phyloP scores from a whole-genome alignment of 2,113 vertebrate genomes.

The Telmatochromis brichardi region DNA sequence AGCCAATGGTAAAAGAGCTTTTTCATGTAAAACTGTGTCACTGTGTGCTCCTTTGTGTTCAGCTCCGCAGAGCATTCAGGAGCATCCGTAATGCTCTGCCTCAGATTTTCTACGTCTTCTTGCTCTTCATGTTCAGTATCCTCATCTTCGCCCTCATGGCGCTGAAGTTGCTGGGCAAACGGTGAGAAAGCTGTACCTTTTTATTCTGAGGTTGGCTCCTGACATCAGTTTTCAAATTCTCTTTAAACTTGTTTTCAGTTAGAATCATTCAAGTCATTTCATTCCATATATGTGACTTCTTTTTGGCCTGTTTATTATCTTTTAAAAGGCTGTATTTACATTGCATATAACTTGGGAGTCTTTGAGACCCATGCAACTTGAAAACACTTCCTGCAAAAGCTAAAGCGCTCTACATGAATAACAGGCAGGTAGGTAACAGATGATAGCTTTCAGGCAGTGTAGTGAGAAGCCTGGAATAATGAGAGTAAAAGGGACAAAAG shows the following conservation, averaged over 20 bases:
- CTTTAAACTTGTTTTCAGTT: neutral
- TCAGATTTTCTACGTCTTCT: slow-evolving; percentile 84
- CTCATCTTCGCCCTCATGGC: slow-evolving; percentile 93
- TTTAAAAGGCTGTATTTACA: neutral
- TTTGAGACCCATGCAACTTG: neutral
- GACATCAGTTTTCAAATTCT: neutral
- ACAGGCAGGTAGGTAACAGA: neutral
- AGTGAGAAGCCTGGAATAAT: neutral
- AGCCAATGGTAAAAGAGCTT: neutral
- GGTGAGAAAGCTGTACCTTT: slow-evolving; percentile 56
- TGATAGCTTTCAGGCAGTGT: neutral
- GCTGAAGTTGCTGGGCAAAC: slow-evolving; percentile 84
- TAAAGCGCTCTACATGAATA: neutral
- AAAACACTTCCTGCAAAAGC: neutral
- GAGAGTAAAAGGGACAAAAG: neutral
- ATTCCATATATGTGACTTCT: neutral
- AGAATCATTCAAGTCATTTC: neutral
- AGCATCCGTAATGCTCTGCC: slow-evolving; percentile 88
- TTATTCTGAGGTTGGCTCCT: neutral
- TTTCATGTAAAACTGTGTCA: neutral
- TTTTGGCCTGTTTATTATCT: neutral
- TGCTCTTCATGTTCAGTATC: slow-evolving; percentile 90
- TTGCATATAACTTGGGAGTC: neutral
- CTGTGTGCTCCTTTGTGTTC: slow-evolving; percentile 12
- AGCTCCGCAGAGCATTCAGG: slow-evolving; percentile 87